Conservation (phyloP, 2,888 invertebrate genomes). For the Folsomia manolachei region DNA sequence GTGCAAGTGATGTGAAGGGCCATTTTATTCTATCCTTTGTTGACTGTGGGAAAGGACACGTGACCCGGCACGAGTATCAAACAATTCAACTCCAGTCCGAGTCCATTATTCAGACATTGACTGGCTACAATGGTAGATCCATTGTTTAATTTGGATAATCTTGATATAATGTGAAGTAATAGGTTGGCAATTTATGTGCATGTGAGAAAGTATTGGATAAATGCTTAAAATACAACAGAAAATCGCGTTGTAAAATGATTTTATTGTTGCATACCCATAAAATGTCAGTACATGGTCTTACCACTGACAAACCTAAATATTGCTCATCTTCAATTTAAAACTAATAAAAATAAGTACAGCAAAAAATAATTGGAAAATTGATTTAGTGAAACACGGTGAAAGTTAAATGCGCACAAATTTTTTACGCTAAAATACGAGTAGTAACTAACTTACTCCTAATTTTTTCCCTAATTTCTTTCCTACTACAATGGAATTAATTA, state of each 20-base stretch:
- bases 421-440: too few species aligned
- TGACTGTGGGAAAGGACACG: conserved; percentile 14
- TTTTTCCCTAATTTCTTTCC: neutral
- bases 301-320: too few species aligned
- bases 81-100: neutral
- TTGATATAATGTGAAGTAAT: neutral
- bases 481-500: neutral
- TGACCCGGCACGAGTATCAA: conserved; percentile 10
- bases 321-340: too few species aligned
- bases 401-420: too few species aligned
- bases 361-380: neutral
- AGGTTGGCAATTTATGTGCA: neutral
- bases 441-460: neutral
- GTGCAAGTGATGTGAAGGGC: conserved; percentile 11
- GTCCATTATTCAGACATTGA: neutral
- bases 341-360: too few species aligned
- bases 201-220: neutral
- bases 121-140: too few species aligned
- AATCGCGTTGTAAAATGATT: too few species aligned
- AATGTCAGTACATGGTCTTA: too few species aligned
- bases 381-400: neutral
- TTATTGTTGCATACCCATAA: too few species aligned
- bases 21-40: conserved; percentile 15
- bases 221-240: too few species aligned
- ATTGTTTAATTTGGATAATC: neutral